Evolutionary conservation across 2,113 vertebrate species (phyloP), one percentile per base, ranked within the genome.

Genomic region (Psilopsiagon aymara): DNA sequence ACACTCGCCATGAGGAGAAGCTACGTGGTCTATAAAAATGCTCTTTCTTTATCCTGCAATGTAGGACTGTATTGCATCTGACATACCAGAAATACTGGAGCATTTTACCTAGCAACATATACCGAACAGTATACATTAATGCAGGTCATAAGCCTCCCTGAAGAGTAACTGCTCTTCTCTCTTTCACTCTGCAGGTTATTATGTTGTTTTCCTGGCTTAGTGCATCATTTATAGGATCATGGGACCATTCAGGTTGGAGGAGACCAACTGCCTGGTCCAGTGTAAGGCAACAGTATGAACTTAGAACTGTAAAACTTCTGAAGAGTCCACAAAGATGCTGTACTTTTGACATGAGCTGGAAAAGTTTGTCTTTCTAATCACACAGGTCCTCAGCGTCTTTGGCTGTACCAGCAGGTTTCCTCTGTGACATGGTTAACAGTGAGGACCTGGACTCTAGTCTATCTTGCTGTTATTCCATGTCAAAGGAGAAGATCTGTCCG

Each of bases 401-500:
- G 24, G 24, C 39, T 49, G 39, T 73, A 49, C 29, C 53, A 71
- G 37, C 49, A 81, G 46, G 41, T 68, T 76, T 74, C 64, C 6
- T 39, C 59, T 68, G 15, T 41, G 37, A n/a, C 4, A 1, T 19
- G 55, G 78, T 63, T 59, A 37, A 60, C 18, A 76, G 44, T 9
- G 31, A 20, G 43, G 37, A 68, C 49, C 29, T 82, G 73, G 66
- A 44, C 67, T 62, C 43, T 18, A 47, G 64, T 92, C 69, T 85
- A 96, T 76, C 28, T 86, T 87, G 82, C 79, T 97, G 81, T 67
- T 86, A 49, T 46, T 85, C 90, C 86, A 76, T 4, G 80, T 95
- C 62, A 88, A 95, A 43, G 94, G 95, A 43, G 96, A 98, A 46
- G 98, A 98, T 2, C 95, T 92, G 77, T 98, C 97, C 66, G 97